Conservation (phyloP, 2,797 vertebrate genomes). For the Lithobates pipiens region DNA sequence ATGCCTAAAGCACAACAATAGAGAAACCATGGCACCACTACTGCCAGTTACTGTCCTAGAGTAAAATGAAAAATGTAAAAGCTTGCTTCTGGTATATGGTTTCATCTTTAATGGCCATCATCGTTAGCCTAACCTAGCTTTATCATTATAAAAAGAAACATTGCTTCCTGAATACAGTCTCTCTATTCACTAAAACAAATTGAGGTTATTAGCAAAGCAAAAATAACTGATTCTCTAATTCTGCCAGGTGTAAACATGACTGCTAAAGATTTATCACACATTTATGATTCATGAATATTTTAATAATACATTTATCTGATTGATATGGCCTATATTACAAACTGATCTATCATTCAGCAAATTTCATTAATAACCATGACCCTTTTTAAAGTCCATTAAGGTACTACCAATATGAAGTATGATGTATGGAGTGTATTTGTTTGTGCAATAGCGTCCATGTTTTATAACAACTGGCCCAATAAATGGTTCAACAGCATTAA, state of each 20-base stretch:
- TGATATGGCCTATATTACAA: neutral
- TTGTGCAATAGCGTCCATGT: neutral
- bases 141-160: neutral
- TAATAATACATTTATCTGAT: neutral
- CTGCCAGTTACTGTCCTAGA: neutral
- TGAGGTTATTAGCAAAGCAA: neutral
- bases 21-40: no score
- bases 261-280: constrained; percentile 2
- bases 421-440: neutral
- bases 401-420: neutral
- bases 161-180: neutral
- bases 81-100: neutral
- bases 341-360: neutral
- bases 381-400: neutral
- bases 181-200: neutral
- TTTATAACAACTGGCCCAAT: neutral
- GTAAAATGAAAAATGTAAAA: no score
- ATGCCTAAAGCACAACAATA: no score
- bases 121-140: neutral
- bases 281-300: constrained; percentile 11
- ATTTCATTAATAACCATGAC: neutral
- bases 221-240: neutral
- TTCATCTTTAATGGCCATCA: neutral
- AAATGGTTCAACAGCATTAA: neutral
- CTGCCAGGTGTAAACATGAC: constrained; percentile 4